Base-by-base conservation (phyloP, 1,140 invertebrate species). In the Aphis craccivora region DNA sequence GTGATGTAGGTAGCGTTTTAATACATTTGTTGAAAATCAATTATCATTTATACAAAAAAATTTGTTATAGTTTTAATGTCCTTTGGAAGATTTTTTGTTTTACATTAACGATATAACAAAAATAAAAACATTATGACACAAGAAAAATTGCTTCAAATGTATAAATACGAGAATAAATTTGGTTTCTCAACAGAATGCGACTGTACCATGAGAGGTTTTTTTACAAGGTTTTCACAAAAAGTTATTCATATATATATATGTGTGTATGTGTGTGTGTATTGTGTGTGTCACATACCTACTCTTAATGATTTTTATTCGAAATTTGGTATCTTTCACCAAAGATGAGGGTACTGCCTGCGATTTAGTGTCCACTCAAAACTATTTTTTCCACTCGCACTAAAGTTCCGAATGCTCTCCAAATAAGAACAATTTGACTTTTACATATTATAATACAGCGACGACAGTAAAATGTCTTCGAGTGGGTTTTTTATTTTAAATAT, bases 251-350 rank as follows among this genome's bases (percentile, higher is more conserved):
- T 8, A 1, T 9, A 0, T 60, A 8, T 60, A 2, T 1, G 0
- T 23, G 0, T 7, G 22, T 55, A 1, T 40, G 0, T 23, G 0
- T 0, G 22, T 55, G 1, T 40, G 0, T 23, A n/a, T n/a, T n/a
- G 1, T 40, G 0, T 23, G 0, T 0, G 22, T 55, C 37, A 40
- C 8, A 45, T 45, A 45, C 8, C 9, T 45, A 45, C 45, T 45
- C 0, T 45, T 45, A 55, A 22, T 55, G 0, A 30, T 11, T 14
- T 67, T 67, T 67, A n/a, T 67, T n/a, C 60, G 14, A n/a, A 76
- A 35, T 76, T 14, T n/a, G 14, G 55, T 25, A 60, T 76, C 60
- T 76, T 76, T 4, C 5, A n/a, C 60, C 14, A 6, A 5, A n/a
- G 30, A 76, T 76, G 0, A 18, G 60, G 14, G 1, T 2, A 14